Percentiles rank a stretch among this genome's conserved stretches.
These are phyloP conservation scores for Muraenolepis orangiensis DNA, from an alignment of 2,797 vertebrate genomes.

Conservation along the genomic window DNA sequence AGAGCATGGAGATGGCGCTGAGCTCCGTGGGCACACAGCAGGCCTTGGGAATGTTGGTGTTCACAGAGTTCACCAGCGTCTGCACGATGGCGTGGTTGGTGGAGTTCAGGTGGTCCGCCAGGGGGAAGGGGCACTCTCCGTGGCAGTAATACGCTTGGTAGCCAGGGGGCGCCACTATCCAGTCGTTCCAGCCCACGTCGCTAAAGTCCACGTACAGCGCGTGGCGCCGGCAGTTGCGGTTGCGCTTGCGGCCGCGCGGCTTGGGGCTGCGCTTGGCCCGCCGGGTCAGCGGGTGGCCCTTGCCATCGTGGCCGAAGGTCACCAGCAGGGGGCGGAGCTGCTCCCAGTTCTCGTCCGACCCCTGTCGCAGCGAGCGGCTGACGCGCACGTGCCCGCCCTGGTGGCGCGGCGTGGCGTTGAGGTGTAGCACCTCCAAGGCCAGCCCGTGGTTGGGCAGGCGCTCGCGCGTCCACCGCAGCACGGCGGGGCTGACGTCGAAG, in stretches of 20 bases:
- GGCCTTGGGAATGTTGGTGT: slow-evolving; percentile 97
- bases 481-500: slow-evolving; percentile 96
- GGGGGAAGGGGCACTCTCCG: slow-evolving; percentile 97
- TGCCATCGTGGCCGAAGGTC: slow-evolving; percentile 95
- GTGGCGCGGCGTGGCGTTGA: slow-evolving; percentile 77
- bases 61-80: slow-evolving; percentile 98
- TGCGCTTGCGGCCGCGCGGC: slow-evolving; percentile 86
- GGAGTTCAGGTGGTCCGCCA: slow-evolving; percentile 98
- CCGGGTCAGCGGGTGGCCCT: slow-evolving; percentile 86
- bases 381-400: slow-evolving; percentile 90
- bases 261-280: slow-evolving; percentile 85
- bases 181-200: slow-evolving; percentile 99
- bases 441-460: slow-evolving; percentile 91
- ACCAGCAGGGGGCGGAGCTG: slow-evolving; percentile 95
- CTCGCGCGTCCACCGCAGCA: slow-evolving; percentile 92
- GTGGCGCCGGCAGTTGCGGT: slow-evolving; percentile 92
- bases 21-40: slow-evolving; percentile 99
- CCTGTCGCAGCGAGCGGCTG: slow-evolving; percentile 88
- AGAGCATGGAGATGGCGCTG: slow-evolving; percentile 98
- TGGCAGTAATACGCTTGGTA: slow-evolving; percentile 99
- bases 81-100: slow-evolving; percentile 99
- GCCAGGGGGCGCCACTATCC: slow-evolving; percentile 98
- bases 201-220: slow-evolving; percentile 98
- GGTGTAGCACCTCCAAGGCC: slow-evolving; percentile 89
- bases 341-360: slow-evolving; percentile 86